Evolutionary conservation across 2,113 vertebrate species (phyloP), one percentile per base, ranked within the genome.

Genomic region (Noctilio leporinus): DNA sequence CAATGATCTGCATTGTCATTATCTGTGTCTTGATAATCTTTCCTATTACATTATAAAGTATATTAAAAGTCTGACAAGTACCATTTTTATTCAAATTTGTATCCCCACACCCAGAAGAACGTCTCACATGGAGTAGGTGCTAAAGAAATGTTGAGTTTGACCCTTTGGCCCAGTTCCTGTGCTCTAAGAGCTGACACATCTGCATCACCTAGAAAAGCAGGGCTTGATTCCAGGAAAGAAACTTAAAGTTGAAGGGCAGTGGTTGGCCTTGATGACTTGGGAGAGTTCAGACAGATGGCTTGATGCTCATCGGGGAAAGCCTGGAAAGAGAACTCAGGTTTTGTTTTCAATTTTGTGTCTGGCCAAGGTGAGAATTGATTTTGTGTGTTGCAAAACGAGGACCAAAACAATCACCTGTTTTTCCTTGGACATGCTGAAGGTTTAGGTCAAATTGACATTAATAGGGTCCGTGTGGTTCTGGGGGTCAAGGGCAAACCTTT

Each of bases 261-360:
- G 55, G 30, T 65, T 77, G 53, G 12, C 20, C 40, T 28, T 67
- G n/a, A 45, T 65, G 45, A 49, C 78, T 91, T 91, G 67, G 51
- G 47, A 62, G 57, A 49, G 77, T 65, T 73, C 64, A 75, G 65
- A 77, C 28, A 73, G 77, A 77, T 15, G 14, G 19, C 24, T 72
- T 69, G 22, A 47, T 78, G 35, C 51, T 80, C 85, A 12, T 43
- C 11, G 45, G 26, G 49, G 53, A 91, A 45, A 86, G 15, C 11
- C 53, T 84, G 45, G 82, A 70, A 82, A 65, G 78, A 81, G 43
- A 55, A 67, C 57, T 96, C 47, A 47, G 62, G 17, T 59, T 51
- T 40, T 83, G 12, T 89, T 95, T 93, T 91, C 16, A 83, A 59
- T 95, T 73, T 92, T 90, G 38, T 45, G n/a, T 80, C 16, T 26